These are phyloP conservation scores for Bruchidius siliquastri DNA, from an alignment of 2,888 invertebrate species.

Conservation along the genomic window DNA sequence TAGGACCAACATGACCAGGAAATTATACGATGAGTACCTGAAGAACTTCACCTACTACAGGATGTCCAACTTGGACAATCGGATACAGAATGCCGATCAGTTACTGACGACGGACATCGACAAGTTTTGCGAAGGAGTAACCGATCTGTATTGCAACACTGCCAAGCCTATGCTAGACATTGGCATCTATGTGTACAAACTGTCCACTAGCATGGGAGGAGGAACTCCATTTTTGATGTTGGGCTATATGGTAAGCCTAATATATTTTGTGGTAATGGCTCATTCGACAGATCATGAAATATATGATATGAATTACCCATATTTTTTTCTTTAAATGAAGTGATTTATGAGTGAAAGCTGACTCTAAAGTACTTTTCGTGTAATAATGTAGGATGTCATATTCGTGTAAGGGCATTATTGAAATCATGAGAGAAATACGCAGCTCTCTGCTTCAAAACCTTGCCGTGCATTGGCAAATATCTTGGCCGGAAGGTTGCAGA, in stretches of 20 bases:
- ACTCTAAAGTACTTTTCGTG: too few species aligned
- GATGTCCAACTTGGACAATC: conserved; percentile 90
- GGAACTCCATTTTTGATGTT: conserved; percentile 89
- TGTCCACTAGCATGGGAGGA: conserved; percentile 80
- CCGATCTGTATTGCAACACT: conserved; percentile 93
- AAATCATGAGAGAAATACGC: too few species aligned
- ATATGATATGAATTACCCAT: too few species aligned
- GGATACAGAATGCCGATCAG: conserved; percentile 95
- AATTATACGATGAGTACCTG: conserved; percentile 87
- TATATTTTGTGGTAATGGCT: too few species aligned
- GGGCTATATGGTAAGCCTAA: conserved; percentile 59
- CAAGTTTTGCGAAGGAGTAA: conserved; percentile 92
- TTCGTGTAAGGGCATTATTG: too few species aligned
- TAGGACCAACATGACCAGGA: conserved; percentile 80
- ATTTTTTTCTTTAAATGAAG: too few species aligned
- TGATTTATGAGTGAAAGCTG: too few species aligned
- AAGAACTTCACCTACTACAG: conserved; percentile 97
- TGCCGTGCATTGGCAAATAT: too few species aligned
- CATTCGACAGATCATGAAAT: too few species aligned
- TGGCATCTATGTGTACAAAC: conserved; percentile 84
- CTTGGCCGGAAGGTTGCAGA: too few species aligned
- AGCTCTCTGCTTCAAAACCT: too few species aligned
- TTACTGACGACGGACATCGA: conserved; percentile 94
- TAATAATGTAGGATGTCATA: too few species aligned
- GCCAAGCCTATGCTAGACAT: conserved; percentile 96